Evolutionary conservation across 2,888 invertebrate genomes (phyloP), one percentile per base, ranked within the genome.

Genomic region (Athripsodes cinereus): DNA sequence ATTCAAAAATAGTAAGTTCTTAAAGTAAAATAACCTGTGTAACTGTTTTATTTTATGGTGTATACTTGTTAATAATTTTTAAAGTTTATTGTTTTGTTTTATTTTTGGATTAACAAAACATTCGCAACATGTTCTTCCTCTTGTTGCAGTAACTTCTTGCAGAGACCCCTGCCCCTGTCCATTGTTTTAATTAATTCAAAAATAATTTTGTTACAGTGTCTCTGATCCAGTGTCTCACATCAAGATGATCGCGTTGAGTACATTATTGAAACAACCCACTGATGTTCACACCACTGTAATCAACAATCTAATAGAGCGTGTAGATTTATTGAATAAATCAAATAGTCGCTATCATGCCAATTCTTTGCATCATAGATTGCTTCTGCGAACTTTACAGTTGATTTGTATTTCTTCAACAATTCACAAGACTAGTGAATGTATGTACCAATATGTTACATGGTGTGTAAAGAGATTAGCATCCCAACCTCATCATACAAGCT

Each of bases 311-410:
- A 47, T 44, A 31, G 20, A 57, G 3, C 55, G 49, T 16, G 20
- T 57, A 34, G 50, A 53, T n/a, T 11, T 11, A 1, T 20, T 20
- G 16, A 53, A 40, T 48, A 59, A 61, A 61, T 51, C 55, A 13
- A 59, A 75, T 64, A 70, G 69, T 55, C 69, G 78, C 48, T 79
- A 79, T 61, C 76, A 78, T 53, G 74, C 71, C 0, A 74, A 76
- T 62, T 76, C 76, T 0, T 70, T 72, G 21, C 61, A 69, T 1
- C 78, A 79, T 62, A 71, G 73, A 61, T 64, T 69, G n/a, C 62
- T 78, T 16, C 67, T 74, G 52, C 68, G 67, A 11, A 69, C 69
- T 1, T 48, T 78, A n/a, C 77, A 77, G 63, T 71, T 71, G 64
- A 64, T 75, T 44, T 63, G 75, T 19, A 65, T 72, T 11, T 68